Conservation (phyloP, 2,797 vertebrate genomes). For the Distichodus sexfasciatus region DNA sequence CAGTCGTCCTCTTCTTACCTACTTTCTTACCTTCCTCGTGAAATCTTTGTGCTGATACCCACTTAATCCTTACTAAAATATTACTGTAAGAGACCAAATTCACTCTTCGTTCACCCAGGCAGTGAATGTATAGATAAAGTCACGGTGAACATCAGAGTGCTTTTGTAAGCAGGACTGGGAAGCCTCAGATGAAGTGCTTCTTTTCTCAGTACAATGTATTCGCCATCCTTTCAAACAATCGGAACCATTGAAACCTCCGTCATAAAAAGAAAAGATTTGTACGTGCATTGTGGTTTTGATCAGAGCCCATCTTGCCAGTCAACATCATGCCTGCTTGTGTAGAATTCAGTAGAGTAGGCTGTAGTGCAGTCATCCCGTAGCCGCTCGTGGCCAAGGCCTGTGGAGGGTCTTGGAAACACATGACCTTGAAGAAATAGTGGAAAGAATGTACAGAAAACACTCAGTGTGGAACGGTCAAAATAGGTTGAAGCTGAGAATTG, state of each 20-base stretch:
- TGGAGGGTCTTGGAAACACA: slow-evolving; percentile 44
- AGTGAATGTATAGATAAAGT: too few relatives aligned
- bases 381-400: slow-evolving; percentile 28
- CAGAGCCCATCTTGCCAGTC: slow-evolving; percentile 73
- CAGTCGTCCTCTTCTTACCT: too few relatives aligned
- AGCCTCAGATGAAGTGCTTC: slow-evolving; percentile 59
- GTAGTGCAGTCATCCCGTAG: slow-evolving; percentile 19
- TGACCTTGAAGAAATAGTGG: slow-evolving; percentile 27
- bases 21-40: too few relatives aligned
- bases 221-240: slow-evolving; percentile 39
- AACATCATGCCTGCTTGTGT: slow-evolving; percentile 64
- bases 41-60: too few relatives aligned
- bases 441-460: not conserved
- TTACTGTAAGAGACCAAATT: too few relatives aligned
- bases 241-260: slow-evolving; percentile 42
- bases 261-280: slow-evolving; percentile 23
- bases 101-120: too few relatives aligned
- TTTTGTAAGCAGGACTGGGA: slow-evolving; percentile 64
- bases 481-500: not conserved
- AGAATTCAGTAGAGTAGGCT: slow-evolving; percentile 46
- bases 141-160: slow-evolving; percentile 59
- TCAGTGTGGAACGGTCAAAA: not conserved
- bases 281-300: slow-evolving; percentile 35
- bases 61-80: too few relatives aligned
- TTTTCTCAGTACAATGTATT: slow-evolving; percentile 57